Percentiles rank a stretch among this genome's conserved stretches.
These are phyloP conservation scores for Amaurobius ferox DNA, from an alignment of 2,888 invertebrate genomes.

Conservation along the genomic window DNA sequence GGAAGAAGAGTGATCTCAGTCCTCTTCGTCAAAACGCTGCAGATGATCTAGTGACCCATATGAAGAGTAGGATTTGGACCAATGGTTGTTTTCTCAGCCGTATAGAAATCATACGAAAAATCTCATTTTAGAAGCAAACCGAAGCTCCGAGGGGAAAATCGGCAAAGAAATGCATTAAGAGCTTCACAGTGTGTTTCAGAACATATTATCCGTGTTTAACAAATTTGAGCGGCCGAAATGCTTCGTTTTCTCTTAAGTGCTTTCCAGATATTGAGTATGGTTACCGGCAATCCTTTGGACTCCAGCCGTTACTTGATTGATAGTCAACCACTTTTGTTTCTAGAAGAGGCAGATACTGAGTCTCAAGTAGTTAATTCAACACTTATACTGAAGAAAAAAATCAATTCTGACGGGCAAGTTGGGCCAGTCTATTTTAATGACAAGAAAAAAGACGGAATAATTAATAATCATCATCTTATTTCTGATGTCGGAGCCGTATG, in stretches of 20 bases:
- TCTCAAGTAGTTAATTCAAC: constrained; percentile 40
- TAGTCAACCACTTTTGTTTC: constrained; percentile 35
- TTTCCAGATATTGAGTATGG: constrained; percentile 11
- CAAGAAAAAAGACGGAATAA: constrained; percentile 11
- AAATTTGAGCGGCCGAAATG: constrained; percentile 11
- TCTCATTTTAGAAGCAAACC: constrained; percentile 7
- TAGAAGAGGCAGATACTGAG: constrained; percentile 15
- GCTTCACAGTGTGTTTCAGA: background rate
- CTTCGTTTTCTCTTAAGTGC: background rate
- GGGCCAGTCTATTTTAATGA: constrained; percentile 41
- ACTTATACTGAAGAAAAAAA: constrained; percentile 44
- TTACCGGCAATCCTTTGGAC: background rate
- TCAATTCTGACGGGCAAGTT: constrained; percentile 18
- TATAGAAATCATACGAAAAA: constrained; percentile 24
- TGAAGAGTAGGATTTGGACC: constrained; percentile 65
- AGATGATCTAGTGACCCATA: constrained; percentile 66
- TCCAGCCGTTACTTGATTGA: constrained; percentile 29
- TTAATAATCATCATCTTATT: constrained; percentile 41
- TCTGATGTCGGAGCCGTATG: constrained; percentile 18
- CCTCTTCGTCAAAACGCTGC: constrained; percentile 23
- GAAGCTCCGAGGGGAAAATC: constrained; percentile 7
- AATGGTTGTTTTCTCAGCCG: constrained; percentile 45
- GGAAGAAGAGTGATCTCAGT: constrained; percentile 24
- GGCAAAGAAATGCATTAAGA: constrained; percentile 33
- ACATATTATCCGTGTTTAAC: background rate